Percentiles rank a stretch among this genome's conserved stretches.
These are phyloP conservation scores for Pseudorectes ferrugineus DNA, from an alignment of 2,113 vertebrate genomes.

Conservation along the genomic window DNA sequence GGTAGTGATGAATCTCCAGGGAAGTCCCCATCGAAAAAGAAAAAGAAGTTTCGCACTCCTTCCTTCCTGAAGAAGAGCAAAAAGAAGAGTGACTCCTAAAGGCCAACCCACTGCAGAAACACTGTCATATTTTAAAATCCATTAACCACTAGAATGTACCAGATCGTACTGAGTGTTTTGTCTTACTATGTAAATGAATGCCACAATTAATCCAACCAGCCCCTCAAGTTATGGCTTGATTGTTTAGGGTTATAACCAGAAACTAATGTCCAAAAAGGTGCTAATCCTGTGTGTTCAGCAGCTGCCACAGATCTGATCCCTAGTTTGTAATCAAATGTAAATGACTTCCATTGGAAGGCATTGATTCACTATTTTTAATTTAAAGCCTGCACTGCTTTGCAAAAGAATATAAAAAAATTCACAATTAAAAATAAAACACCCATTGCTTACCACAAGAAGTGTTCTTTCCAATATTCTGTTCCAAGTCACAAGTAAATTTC, in stretches of 20 bases:
- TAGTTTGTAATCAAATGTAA: not conserved
- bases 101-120: constrained; percentile 54
- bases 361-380: not conserved
- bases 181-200: constrained; percentile 67
- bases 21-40: constrained; percentile 99
- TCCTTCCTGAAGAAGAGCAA: constrained; percentile 99
- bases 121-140: constrained; percentile 62
- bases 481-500: not conserved
- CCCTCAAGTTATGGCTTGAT: constrained; percentile 45
- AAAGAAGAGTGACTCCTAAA: constrained; percentile 92
- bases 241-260: constrained; percentile 55
- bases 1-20: constrained; percentile 94
- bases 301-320: constrained; percentile 31
- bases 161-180: constrained; percentile 75
- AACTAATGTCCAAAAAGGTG: constrained; percentile 60
- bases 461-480: not conserved
- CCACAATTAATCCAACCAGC: constrained; percentile 58
- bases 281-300: constrained; percentile 57
- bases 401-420: not conserved
- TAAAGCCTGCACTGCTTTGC: constrained; percentile 12
- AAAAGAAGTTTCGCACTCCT: constrained; percentile 99
- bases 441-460: not conserved
- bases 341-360: not conserved
- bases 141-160: constrained; percentile 87
- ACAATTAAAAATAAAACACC: not conserved